Evolutionary conservation across 2,797 vertebrate genomes (phyloP), one percentile per base, ranked within the genome.

Genomic region (Spea hammondii): DNA sequence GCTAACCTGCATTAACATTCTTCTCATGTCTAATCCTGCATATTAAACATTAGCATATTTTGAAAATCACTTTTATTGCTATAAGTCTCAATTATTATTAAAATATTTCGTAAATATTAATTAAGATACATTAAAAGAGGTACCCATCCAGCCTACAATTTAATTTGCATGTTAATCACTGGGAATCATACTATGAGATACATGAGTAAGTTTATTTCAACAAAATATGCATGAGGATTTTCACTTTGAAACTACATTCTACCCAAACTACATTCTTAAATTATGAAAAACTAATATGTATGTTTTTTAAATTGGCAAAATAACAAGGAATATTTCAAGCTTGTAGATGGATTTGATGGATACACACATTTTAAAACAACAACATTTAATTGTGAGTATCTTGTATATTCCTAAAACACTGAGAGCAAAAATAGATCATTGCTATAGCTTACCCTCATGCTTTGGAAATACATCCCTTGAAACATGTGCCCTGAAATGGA

Each of bases 401-500:
- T 65, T 80, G 68, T 12, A 73, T 17, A 76, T 47, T 83, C 48
- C 74, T 10, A 74, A 8, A 13, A 11, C 57, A 4, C 75, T 45
- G 77, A 17, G 65, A 32, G 69, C 70, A 72, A 51, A 82, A 82
- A 77, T 82, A 82, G 79, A 82, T 55, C 17, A 53, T 62, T 76
- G 74, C 69, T 77, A 72, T 72, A 77, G 79, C 70, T 82, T 53
- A 47, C 59, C 57, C 53, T 77, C 74, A 69, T 71, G 75, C 74
- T 82, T 80, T 71, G 65, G 79, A 82, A 81, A 81, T 81, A 74
- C 54, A 81, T 72, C 74, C 79, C 66, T 45, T 72, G 79, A 76
- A 82, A 82, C 79, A 81, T 69, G 79, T 77, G 70, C 70, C 74
- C 70, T 77, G 74, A 82, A 72, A 82, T 82, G 79, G 79, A 82